Evolutionary conservation across 2,888 invertebrate species (phyloP).

Genomic region (Pachymerium ferrugineum): DNA sequence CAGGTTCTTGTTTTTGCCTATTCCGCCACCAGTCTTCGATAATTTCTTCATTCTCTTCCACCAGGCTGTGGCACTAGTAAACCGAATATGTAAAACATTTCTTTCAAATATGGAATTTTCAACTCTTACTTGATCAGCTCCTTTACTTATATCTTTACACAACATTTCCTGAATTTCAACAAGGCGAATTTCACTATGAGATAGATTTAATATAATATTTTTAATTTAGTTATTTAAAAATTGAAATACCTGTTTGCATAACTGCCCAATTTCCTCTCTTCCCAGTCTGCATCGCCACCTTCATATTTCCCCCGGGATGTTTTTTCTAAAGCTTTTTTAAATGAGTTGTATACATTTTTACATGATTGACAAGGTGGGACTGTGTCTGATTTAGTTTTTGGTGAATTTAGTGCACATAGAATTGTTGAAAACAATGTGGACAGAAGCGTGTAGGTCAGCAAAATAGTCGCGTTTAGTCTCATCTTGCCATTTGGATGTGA

Average conservation of each 20-base stretch:
- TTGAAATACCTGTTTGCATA: constrained; percentile 65
- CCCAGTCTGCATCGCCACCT: constrained; percentile 91
- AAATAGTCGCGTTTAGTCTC: no score
- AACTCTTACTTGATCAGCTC: constrained; percentile 54
- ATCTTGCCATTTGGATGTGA: no score
- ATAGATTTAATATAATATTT: constrained; percentile 33
- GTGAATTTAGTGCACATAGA: background rate
- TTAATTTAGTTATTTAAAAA: background rate
- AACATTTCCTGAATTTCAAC: constrained; percentile 84
- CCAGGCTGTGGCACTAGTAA: constrained; percentile 71
- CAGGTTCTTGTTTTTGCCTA: constrained; percentile 56
- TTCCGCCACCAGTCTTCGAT: constrained; percentile 88
- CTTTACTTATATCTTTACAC: constrained; percentile 67
- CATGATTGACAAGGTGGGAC: constrained; percentile 76
- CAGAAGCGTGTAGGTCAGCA: no score
- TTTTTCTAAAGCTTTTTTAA: constrained; percentile 63
- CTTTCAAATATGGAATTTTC: no score
- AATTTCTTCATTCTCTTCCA: constrained; percentile 72
- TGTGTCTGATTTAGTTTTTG: background rate
- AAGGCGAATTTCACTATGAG: constrained; percentile 74
- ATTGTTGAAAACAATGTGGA: no score
- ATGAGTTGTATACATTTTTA: constrained; percentile 65
- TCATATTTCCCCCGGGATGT: constrained; percentile 84
- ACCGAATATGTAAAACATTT: no score
- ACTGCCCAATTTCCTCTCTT: constrained; percentile 72